Base-by-base conservation (phyloP, 2,113 vertebrate species). In the Ailuropoda melanoleuca region DNA sequence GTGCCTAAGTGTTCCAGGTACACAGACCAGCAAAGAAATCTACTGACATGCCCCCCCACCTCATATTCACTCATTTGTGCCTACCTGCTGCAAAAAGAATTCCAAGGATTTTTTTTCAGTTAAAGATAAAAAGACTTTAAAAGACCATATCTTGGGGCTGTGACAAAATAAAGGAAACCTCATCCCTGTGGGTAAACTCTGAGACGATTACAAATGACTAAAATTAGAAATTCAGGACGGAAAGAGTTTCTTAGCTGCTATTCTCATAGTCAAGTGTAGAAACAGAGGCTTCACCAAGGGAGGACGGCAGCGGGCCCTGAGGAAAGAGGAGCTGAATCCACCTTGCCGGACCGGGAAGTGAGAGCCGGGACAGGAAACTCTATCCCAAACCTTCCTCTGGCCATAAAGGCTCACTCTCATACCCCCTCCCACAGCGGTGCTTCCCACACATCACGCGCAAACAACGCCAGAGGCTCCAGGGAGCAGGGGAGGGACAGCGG, bases 201-300 rank as follows among this genome's bases (percentile, higher is more conserved):
- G 81, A 96, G 87, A n/a, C 43, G n/a, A 24, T 80, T 93, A 82
- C 75, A 78, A 81, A 93, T 31, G 34, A 89, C 39, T 48, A 77
- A 84, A 66, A 53, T 58, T 82, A 55, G 34, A 90, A 72, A 81
- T 89, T 24, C 74, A 43, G 34, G 62, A 19, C 64, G 37, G 39
- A 60, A 89, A 93, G 78, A 78, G 18, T 72, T 74, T 75, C 24
- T 53, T n/a, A 93, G 43, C 53, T 92, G 48, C 70, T 83, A 24
- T 5, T 83, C 29, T 89, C 37, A 77, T 4, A 77, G 70, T 48
- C 34, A 62, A 37, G 60, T 75, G 39, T 37, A 9, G 68, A 80
- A 68, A 83, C 6, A 48, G 37, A 14, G 11, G 3, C 34, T 23
- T 75, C 43, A 12, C 56, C 50, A n/a, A 85, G 62, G 55, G 26